These are phyloP conservation scores for Microchrysa polita DNA, from an alignment of 2,888 invertebrate genomes.

Conservation along the genomic window DNA sequence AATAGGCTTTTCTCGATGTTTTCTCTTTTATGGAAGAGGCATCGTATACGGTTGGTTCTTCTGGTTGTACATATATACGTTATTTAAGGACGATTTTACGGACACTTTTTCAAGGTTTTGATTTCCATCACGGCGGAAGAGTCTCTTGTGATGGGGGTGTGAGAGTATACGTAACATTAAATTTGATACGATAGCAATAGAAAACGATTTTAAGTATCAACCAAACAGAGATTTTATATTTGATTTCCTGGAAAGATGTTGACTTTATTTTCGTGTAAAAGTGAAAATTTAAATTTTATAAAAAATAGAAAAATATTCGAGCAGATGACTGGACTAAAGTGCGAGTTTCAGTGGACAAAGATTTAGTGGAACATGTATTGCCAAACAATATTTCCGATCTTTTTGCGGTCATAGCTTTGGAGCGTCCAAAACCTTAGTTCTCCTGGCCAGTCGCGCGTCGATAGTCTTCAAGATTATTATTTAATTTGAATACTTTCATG, in stretches of 20 bases:
- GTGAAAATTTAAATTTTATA: too few species aligned
- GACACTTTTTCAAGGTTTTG: constrained; percentile 35
- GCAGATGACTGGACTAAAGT: too few species aligned
- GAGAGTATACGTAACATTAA: constrained; percentile 27
- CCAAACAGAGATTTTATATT: constrained; percentile 27
- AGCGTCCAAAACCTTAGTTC: too few species aligned
- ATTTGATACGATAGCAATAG: constrained; percentile 31
- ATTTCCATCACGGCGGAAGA: constrained; percentile 30
- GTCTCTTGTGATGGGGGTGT: constrained; percentile 15
- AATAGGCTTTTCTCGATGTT: constrained; percentile 36
- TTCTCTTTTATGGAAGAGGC: constrained; percentile 4
- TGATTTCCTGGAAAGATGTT: constrained; percentile 4
- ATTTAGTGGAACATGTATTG: too few species aligned
- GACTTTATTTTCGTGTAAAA: too few species aligned
- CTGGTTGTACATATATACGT: constrained; percentile 27
- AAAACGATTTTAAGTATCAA: constrained; percentile 37
- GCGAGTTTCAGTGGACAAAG: too few species aligned
- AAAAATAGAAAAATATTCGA: too few species aligned
- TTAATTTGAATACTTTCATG: too few species aligned
- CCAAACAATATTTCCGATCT: too few species aligned
- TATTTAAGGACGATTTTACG: constrained; percentile 30
- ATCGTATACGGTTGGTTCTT: not conserved
- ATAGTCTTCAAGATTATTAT: too few species aligned
- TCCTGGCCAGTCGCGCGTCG: too few species aligned
- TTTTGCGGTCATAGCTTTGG: too few species aligned